These are phyloP conservation scores for Palloptera scutellata DNA, from an alignment of 2,888 invertebrate species.

Conservation along the genomic window DNA sequence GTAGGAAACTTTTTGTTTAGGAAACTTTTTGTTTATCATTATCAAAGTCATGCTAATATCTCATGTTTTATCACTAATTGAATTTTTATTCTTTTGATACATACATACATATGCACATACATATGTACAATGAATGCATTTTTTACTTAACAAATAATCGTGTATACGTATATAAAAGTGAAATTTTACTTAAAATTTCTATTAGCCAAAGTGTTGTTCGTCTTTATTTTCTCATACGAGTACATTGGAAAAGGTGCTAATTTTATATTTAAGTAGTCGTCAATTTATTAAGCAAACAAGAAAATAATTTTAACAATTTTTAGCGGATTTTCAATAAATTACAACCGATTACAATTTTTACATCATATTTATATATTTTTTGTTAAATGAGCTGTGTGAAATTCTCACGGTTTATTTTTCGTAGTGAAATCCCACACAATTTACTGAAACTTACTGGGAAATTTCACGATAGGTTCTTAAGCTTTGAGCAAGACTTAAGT, in stretches of 20 bases:
- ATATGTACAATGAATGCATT: background rate
- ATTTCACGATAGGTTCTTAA: too few species aligned
- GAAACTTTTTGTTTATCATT: constrained; percentile 9
- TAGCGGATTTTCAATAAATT: too few species aligned
- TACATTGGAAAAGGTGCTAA: constrained; percentile 8
- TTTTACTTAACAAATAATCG: background rate
- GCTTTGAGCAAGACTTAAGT: too few species aligned
- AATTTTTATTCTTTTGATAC: constrained; percentile 42
- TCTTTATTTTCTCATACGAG: too few species aligned
- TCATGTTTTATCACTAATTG: constrained; percentile 53
- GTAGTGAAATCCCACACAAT: too few species aligned
- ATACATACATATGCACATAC: background rate
- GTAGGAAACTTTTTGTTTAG: too few species aligned
- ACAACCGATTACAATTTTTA: too few species aligned
- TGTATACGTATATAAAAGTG: background rate
- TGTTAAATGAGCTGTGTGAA: background rate
- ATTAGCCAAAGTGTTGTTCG: too few species aligned
- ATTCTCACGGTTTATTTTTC: constrained; percentile 12
- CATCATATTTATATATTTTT: too few species aligned
- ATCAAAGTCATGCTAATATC: constrained; percentile 44
- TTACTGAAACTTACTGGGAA: too few species aligned
- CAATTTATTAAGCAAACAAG: background rate
- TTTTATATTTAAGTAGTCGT: constrained; percentile 10
- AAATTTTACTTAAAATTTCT: background rate
- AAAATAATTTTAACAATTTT: too few species aligned